These are phyloP conservation scores for Ctenoplectra terminalis DNA, from an alignment of 1,140 invertebrate genomes.

Conservation along the genomic window DNA sequence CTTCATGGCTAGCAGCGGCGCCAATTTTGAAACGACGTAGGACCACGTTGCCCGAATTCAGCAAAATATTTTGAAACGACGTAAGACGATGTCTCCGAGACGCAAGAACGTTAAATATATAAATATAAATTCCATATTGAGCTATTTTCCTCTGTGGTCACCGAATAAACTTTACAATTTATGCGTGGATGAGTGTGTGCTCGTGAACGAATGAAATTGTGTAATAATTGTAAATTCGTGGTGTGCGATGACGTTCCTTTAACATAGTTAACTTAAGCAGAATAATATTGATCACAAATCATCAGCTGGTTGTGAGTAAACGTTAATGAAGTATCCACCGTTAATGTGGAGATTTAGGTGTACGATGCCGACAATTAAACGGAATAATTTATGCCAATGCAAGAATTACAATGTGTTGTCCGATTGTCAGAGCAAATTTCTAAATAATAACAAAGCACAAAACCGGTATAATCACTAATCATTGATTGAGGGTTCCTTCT, in stretches of 20 bases:
- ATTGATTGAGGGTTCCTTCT: background rate
- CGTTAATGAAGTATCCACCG: slow-evolving; percentile 65
- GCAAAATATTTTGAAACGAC: too few relatives aligned
- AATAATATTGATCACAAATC: slow-evolving; percentile 71
- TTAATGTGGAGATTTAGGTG: slow-evolving; percentile 44
- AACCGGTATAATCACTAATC: background rate
- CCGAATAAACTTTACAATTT: slow-evolving; percentile 23
- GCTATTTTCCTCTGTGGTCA: too few relatives aligned
- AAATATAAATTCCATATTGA: too few relatives aligned
- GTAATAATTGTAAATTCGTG: slow-evolving; percentile 15
- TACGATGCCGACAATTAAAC: slow-evolving; percentile 34
- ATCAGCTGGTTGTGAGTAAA: slow-evolving; percentile 77
- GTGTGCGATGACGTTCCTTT: slow-evolving; percentile 55
- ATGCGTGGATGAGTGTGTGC: slow-evolving; percentile 16
- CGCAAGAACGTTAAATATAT: too few relatives aligned
- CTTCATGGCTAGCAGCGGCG: too few relatives aligned
- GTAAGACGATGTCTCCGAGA: too few relatives aligned
- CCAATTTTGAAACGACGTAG: too few relatives aligned
- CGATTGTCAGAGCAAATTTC: background rate
- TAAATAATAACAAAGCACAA: background rate
- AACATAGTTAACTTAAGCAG: slow-evolving; percentile 55
- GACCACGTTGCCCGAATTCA: too few relatives aligned
- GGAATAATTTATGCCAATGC: slow-evolving; percentile 26
- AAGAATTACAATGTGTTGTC: slow-evolving; percentile 4
- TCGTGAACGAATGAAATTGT: background rate